Base-by-base conservation (phyloP, 2,888 invertebrate genomes). In the Oxyscelio sp. region DNA sequence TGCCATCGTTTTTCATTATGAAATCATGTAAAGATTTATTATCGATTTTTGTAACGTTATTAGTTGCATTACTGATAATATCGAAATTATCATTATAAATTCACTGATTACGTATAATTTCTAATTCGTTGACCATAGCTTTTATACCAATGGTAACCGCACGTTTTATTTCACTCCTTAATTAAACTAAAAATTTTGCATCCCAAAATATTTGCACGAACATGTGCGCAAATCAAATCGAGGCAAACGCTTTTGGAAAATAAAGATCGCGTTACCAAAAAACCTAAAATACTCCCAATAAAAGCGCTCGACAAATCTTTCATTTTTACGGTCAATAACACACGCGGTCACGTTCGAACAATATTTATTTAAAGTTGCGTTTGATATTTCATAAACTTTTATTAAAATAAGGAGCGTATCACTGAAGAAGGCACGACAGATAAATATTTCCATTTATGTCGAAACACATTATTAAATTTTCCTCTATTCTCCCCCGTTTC, bases 351-450 rank as follows among this genome's bases (percentile, higher is more conserved):
- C 82, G 77, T 77, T 58, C 34, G 38, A 43, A 71, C 70, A 66
- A 77, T 78, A 78, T 78, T 83, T 78, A 77, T 83, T 77, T 71
- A 66, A 78, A 83, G 66, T 78, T 34, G 77, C 54, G 22, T 78
- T 83, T 83, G 83, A 78, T 83, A 78, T 83, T 83, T 78, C 77
- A 78, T 78, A 78, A 83, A 78, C 73, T 83, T 83, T 83, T 78
- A 78, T 83, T 78, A 77, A 65, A 83, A 83, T 83, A 82, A 45
- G 66, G 40, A 66, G 34, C 22, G 66, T 24, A 66, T 50, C 58
- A 21, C 31, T 43, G 63, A 45, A 40, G 56, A 68, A 38, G 56
- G 50, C 59, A 75, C 45, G 48, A 48, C 65, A 75, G 70, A 70
- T 77, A 82, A 77, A 82, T 48, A 77, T 83, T 65, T 45, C 13